Base-by-base conservation (phyloP, 1,140 invertebrate species). In the Nasonia giraulti region DNA sequence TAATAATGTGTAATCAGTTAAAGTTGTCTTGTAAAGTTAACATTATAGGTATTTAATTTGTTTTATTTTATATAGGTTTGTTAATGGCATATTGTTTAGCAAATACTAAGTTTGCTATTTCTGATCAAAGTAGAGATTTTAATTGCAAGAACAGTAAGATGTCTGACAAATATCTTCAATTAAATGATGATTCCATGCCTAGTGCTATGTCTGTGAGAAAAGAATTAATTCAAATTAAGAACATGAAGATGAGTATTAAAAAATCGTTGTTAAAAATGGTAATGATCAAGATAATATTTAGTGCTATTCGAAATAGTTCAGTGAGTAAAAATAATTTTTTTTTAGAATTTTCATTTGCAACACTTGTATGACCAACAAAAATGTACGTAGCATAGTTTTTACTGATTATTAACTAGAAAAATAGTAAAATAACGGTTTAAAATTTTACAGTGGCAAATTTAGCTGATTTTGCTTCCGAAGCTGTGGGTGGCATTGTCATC, bases 381-480 rank as follows among this genome's bases (percentile, higher is more conserved):
- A 37, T 50, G 10, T 75, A 77, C 27, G n/a, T 47, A n/a, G 44
- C 17, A 76, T 8, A 33, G 0, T 2, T 77, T 47, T 62, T 79
- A 5, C 31, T 79, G 2, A 76, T 44, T 44, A 44, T 44, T 44
- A 5, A 7, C 23, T 69, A 69, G 11, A 69, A 14, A 33, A 79
- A 79, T 79, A 33, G 83, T 69, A 69, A 66, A 69, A 55, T 10
- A 44, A n/a, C n/a, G n/a, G 31, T 77, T 77, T 1, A 40, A 33
- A 75, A 44, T 75, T 62, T 55, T 83, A 33, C 77, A 88, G 88
- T 87, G 10, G 68, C 83, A 50, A 87, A 88, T 33, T 80, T 90
- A 27, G 87, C 90, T 37, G 90, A 92, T 87, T 92, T 92, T 83
- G 90, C 90, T 23, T 90, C 91, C 40, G 90, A 91, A 87, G 80